Conservation (phyloP, 2,888 invertebrate genomes). For the Rhimphoctona megacephalus region DNA sequence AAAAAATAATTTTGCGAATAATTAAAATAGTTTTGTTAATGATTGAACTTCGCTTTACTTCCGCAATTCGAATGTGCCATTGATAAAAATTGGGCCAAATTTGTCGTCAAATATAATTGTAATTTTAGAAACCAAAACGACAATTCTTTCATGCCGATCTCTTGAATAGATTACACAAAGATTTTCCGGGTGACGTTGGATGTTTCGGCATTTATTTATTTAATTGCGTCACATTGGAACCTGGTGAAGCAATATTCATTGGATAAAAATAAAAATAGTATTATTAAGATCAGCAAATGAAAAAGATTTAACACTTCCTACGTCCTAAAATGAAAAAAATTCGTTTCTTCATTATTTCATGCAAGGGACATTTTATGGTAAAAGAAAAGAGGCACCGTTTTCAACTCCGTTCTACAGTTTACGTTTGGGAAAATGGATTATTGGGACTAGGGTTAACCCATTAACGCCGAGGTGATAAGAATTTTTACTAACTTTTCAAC, state of each 20-base stretch:
- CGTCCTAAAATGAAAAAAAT: too few species aligned
- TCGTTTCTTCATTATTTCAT: too few species aligned
- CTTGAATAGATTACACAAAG: conserved; percentile 88
- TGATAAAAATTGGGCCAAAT: background rate
- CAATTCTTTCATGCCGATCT: conserved; percentile 85
- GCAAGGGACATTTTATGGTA: too few species aligned
- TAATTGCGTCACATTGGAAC: conserved; percentile 92
- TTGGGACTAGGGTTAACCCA: too few species aligned
- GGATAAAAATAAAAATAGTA: too few species aligned
- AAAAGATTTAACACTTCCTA: too few species aligned
- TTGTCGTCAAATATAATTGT: background rate
- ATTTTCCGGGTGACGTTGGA: conserved; percentile 97
- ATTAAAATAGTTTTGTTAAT: background rate
- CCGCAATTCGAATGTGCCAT: background rate
- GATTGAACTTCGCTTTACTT: background rate
- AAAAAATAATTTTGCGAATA: background rate
- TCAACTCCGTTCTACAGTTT: too few species aligned
- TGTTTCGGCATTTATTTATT: conserved; percentile 96
- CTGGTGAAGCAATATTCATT: conserved; percentile 97
- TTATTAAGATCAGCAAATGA: too few species aligned
- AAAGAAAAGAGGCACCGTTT: too few species aligned
- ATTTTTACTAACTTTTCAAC: too few species aligned
- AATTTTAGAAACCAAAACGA: conserved; percentile 83
- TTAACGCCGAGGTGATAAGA: too few species aligned
- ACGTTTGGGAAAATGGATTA: too few species aligned